These are phyloP conservation scores for Alethe diademata DNA, from an alignment of 2,113 vertebrate genomes.

Conservation along the genomic window DNA sequence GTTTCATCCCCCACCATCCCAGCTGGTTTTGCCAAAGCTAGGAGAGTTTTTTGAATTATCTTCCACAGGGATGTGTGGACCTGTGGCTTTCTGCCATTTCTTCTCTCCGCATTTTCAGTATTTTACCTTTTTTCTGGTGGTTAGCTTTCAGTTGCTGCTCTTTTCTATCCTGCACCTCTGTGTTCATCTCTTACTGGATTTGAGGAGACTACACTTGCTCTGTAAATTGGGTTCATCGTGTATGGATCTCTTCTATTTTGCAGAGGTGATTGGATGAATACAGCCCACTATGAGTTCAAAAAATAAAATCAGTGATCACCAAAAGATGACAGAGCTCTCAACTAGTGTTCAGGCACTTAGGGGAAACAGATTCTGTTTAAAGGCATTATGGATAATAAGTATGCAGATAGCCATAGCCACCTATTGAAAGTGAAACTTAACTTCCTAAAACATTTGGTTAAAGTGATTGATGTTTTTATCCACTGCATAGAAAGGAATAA, in stretches of 20 bases:
- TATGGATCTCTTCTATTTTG: background rate
- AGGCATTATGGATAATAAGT: conserved; percentile 15
- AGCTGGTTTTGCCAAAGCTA: background rate
- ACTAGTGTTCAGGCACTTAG: background rate
- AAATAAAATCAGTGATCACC: background rate
- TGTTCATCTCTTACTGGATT: background rate
- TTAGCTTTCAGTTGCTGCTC: background rate
- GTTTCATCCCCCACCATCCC: background rate
- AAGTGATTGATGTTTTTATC: conserved; percentile 38
- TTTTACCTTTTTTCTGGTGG: background rate
- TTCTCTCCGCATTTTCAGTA: background rate
- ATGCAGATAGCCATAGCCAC: background rate
- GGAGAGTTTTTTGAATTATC: background rate
- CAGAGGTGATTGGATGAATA: background rate
- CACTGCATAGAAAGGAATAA: conserved; percentile 19
- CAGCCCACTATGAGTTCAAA: background rate
- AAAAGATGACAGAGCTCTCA: conserved; percentile 31
- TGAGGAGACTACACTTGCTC: background rate
- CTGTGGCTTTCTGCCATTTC: background rate
- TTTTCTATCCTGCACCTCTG: background rate
- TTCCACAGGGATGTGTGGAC: background rate
- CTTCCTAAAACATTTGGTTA: conserved; percentile 40
- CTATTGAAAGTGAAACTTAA: conserved; percentile 19
- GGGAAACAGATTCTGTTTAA: conserved; percentile 28
- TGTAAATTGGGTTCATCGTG: background rate